Evolutionary conservation across 1,140 invertebrate genomes (phyloP).

Genomic region (Lithobius niger): DNA sequence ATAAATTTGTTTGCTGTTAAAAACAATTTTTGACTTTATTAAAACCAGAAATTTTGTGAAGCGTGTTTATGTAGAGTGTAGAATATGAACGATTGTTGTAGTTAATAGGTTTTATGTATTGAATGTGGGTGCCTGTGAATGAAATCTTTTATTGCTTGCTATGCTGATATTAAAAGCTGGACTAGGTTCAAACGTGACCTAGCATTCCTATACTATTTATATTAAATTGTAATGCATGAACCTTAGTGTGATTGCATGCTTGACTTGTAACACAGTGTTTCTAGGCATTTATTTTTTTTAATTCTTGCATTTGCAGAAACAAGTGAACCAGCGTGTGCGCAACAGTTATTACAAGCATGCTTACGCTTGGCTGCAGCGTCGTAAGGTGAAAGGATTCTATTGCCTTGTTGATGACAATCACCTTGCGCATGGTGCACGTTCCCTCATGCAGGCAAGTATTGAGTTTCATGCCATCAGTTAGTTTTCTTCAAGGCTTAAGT

Average conservation of each 20-base stretch:
- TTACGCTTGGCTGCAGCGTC: conserved; percentile 31
- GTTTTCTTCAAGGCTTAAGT: too few species aligned
- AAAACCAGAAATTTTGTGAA: too few species aligned
- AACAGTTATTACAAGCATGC: conserved; percentile 19
- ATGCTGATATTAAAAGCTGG: background rate
- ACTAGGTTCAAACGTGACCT: background rate
- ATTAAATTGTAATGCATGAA: background rate
- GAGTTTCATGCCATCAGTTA: too few species aligned
- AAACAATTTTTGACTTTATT: too few species aligned
- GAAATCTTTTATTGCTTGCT: too few species aligned
- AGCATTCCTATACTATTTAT: background rate
- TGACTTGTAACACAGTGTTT: background rate
- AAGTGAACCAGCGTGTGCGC: conserved; percentile 15
- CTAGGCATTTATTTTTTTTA: background rate
- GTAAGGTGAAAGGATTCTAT: conserved; percentile 37
- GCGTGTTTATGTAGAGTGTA: too few species aligned
- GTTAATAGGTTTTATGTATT: too few species aligned
- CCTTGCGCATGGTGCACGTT: conserved; percentile 46
- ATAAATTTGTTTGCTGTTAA: too few species aligned
- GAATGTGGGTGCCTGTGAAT: too few species aligned
- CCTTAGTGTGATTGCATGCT: background rate
- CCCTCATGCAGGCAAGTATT: conserved; percentile 30
- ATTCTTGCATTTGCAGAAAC: conserved; percentile 20
- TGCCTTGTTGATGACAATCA: conserved; percentile 33
- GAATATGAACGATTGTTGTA: too few species aligned